Base-by-base conservation (phyloP, 2,797 vertebrate genomes). In the Acanthopagrus latus region DNA sequence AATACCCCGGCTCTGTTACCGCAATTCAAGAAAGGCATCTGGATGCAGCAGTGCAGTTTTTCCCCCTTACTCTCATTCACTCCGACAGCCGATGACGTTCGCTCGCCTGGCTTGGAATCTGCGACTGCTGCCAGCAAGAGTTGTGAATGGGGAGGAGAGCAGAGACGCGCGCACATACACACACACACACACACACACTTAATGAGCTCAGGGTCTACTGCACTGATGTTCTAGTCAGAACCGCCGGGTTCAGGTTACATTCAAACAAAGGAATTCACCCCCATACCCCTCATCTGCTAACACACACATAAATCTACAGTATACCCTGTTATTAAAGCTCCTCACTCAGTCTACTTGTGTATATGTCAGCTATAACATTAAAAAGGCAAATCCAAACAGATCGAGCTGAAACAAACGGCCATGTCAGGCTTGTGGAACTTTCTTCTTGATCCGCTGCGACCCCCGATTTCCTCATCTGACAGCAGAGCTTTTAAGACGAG, bases 91-190 rank as follows among this genome's bases (percentile, higher is more conserved):
- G 77, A 89, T 93, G 91, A 93, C 88, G 90, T 90, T 85, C 64
- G 65, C 86, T 87, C 23, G 72, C 86, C 85, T 91, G 86, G 89
- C 81, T 77, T 80, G 88, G 88, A 93, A 92, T 92, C 90, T 90
- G 73, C 55, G 9, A 72, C 62, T 25, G 80, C 87, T 91, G 91
- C 94, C 91, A 92, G 85, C 55, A 48, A 59, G 85, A 92, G 84
- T 92, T 93, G 91, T 94, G 94, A 94, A 94, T 94, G 92, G 90
- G 81, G 77, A 90, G 68, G 76, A 38, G 38, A 38, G 38, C 38
- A 38, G 38, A 8, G 33, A 62, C 23, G 25, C 54, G 13, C 57
- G 63, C 70, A 81, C 51, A 74, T 67, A 65, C 43, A 71, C 69
- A 76, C 70, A 81, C 51, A 74, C 71, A 65, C 69, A 73, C 56